Percentiles rank a stretch among this genome's conserved stretches.
Conservation (phyloP, 2,888 invertebrate species). For the Ischnura elegans region DNA sequence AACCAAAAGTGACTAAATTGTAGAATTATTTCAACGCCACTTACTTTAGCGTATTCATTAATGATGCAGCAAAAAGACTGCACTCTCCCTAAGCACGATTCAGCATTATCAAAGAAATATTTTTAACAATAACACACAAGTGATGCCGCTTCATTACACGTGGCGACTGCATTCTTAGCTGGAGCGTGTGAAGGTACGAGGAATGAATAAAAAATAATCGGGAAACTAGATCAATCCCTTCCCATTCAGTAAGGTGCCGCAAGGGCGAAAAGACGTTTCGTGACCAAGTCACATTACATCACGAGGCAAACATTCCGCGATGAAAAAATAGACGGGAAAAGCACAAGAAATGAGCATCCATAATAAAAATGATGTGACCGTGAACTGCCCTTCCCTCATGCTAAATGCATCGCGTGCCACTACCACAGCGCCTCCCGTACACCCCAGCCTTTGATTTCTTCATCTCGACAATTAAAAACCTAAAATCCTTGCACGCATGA, state of each 20-base stretch:
- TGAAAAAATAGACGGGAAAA: not conserved
- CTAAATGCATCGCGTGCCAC: not conserved
- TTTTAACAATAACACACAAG: too few relatives aligned
- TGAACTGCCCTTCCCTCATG: conserved; percentile 18
- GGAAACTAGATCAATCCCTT: not conserved
- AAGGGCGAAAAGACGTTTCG: not conserved
- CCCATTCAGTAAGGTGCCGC: not conserved
- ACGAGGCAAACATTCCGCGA: not conserved
- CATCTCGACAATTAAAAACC: conserved; percentile 1
- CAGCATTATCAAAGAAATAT: too few relatives aligned
- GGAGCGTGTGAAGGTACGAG: not conserved
- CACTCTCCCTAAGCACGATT: too few relatives aligned
- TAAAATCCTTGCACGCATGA: not conserved
- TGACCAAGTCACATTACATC: not conserved
- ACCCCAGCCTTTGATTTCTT: not conserved
- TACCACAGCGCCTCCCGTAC: not conserved
- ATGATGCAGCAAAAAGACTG: too few relatives aligned
- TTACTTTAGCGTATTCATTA: too few relatives aligned
- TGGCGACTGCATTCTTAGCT: not conserved
- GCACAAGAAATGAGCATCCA: conserved; percentile 9
- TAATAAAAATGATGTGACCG: not conserved
- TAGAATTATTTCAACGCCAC: too few relatives aligned
- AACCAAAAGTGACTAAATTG: too few relatives aligned
- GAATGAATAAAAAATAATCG: not conserved
- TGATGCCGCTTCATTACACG: too few relatives aligned